Evolutionary conservation across 2,888 invertebrate species (phyloP).

Genomic region (Lordiphosa andalusiaca): DNA sequence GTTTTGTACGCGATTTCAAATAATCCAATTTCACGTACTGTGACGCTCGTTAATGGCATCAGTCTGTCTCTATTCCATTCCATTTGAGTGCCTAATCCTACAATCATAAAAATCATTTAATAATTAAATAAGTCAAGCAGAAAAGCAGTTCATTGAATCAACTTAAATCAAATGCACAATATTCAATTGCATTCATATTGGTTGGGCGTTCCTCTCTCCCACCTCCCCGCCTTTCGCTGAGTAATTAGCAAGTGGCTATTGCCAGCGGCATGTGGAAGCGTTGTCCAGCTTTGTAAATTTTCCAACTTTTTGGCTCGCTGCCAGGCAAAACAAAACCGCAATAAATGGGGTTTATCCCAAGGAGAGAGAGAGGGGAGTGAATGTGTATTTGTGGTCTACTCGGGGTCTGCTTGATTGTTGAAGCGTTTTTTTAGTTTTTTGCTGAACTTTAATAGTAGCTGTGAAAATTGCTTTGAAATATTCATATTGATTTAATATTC

Average conservation of each 20-base stretch:
- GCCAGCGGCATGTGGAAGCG: background rate
- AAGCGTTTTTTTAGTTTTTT: too few species aligned
- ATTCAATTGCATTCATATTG: slow-evolving; percentile 4
- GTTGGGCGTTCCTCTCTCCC: too few species aligned
- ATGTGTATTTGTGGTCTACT: background rate
- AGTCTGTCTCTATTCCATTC: slow-evolving; percentile 9
- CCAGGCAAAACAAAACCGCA: slow-evolving; percentile 19
- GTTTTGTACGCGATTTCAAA: slow-evolving; percentile 18
- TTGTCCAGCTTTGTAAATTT: slow-evolving; percentile 6
- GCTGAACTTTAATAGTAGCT: too few species aligned
- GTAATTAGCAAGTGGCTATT: slow-evolving; percentile 6
- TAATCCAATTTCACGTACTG: slow-evolving; percentile 45
- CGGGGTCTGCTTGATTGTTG: slow-evolving; percentile 1
- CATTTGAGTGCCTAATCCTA: background rate
- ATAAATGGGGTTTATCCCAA: slow-evolving; percentile 17
- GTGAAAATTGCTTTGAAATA: too few species aligned
- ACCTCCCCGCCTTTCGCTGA: background rate
- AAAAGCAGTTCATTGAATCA: slow-evolving; percentile 5
- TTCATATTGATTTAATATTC: too few species aligned
- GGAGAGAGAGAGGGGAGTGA: background rate
- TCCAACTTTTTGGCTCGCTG: slow-evolving; percentile 12
- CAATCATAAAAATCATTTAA: slow-evolving; percentile 1
- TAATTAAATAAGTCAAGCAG: slow-evolving; percentile 1
- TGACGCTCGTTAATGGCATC: slow-evolving; percentile 29
- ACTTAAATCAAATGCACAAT: slow-evolving; percentile 1